Percentiles rank a stretch among this genome's conserved stretches.
Evolutionary conservation across 2,888 invertebrate species (phyloP).

Genomic region (Rhamnusium bicolor): DNA sequence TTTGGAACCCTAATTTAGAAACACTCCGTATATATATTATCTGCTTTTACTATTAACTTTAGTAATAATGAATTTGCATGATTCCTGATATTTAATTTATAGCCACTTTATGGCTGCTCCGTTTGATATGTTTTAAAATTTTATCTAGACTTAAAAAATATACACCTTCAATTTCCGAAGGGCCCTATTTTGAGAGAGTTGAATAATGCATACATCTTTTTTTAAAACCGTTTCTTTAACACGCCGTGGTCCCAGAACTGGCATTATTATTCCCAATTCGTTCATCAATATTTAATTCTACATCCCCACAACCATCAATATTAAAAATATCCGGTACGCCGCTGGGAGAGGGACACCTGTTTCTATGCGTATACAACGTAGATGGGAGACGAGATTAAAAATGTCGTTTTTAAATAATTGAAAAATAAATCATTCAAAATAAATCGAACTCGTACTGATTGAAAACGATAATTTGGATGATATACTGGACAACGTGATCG

Average conservation of each 20-base stretch:
- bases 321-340: conserved; percentile 16
- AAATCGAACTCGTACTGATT: conserved; percentile 21
- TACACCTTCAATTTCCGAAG: background rate
- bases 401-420: conserved; percentile 29
- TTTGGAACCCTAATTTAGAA: no score
- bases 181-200: background rate
- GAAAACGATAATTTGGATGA: conserved; percentile 33
- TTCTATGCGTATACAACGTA: background rate
- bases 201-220: background rate
- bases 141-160: background rate
- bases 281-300: background rate
- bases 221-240: background rate
- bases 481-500: conserved; percentile 8
- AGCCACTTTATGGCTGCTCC: no score
- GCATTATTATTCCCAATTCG: conserved; percentile 1
- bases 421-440: conserved; percentile 31
- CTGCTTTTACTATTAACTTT: no score
- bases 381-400: conserved; percentile 22
- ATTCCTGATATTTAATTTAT: no score
- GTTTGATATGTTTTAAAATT: no score
- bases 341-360: conserved; percentile 7
- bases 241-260: background rate
- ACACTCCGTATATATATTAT: no score
- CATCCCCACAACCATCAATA: background rate
- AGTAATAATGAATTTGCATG: no score